These are phyloP conservation scores for Poecilia picta DNA, from an alignment of 2,797 vertebrate genomes.

Conservation along the genomic window DNA sequence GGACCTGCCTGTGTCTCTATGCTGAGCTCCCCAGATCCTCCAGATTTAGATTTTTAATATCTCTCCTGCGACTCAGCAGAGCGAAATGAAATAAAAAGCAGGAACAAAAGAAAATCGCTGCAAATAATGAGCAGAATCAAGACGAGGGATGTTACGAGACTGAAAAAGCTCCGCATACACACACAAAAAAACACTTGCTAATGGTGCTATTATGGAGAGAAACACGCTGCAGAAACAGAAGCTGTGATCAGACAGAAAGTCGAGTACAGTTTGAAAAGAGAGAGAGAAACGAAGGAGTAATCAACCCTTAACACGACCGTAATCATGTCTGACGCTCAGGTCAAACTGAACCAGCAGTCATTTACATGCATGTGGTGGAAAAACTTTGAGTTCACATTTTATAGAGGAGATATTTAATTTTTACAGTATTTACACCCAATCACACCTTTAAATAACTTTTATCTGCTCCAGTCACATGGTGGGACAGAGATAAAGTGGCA, in stretches of 20 bases:
- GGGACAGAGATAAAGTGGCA: no score
- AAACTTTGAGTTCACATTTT: neutral
- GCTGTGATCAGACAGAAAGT: slow-evolving; percentile 18
- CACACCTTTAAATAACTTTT: slow-evolving; percentile 15
- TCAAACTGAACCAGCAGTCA: neutral
- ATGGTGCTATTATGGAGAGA: neutral
- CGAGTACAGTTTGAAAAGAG: slow-evolving; percentile 2
- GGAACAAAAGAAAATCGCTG: neutral
- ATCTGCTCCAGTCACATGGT: neutral
- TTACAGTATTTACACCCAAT: slow-evolving; percentile 22
- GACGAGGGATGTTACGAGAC: neutral
- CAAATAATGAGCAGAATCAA: neutral
- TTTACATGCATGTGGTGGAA: neutral
- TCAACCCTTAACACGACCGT: slow-evolving; percentile 15
- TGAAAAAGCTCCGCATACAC: neutral
- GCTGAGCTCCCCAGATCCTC: neutral
- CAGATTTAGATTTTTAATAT: neutral
- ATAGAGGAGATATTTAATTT: neutral
- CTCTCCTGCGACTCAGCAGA: neutral
- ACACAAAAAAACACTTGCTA: neutral
- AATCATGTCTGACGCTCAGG: slow-evolving; percentile 17
- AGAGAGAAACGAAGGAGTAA: slow-evolving; percentile 23
- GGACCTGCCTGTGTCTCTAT: neutral
- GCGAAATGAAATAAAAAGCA: neutral
- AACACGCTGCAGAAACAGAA: slow-evolving; percentile 1